Evolutionary conservation across 2,888 invertebrate genomes (phyloP), one percentile per base, ranked within the genome.

Genomic region (Zele albiditarsus): DNA sequence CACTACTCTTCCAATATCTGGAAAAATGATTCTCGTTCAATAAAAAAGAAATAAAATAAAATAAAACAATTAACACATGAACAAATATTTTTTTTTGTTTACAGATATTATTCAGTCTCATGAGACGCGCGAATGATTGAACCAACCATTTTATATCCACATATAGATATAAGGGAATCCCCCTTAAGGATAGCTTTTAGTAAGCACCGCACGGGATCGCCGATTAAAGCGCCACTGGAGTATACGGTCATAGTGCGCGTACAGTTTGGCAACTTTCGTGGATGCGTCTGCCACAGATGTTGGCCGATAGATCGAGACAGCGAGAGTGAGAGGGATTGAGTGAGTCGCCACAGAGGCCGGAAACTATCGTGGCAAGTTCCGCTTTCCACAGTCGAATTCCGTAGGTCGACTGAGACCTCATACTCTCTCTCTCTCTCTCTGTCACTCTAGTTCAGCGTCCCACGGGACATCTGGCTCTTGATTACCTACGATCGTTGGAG

Each of bases 401-500:
- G 25, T 72, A 67, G 46, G 57, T 69, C 27, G 60, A 23, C 23
- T 10, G 49, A 62, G 33, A 33, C 49, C 25, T 62, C 25, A 33
- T 42, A 16, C 63, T 62, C 14, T 8, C 33, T 33, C 33, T 33
- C 33, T 33, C 33, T 33, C 46, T 46, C 46, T 46, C 16, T 46
- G 3, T n/a, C n/a, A 16, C 46, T 46, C 46, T 53, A 8, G 53
- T 53, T 20, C 20, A 1, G 20, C 20, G n/a, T 75, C 75, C 63
- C 71, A 20, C 28, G 63, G 58, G 67, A 68, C 67, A 46, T 67
- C 62, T 62, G 71, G 68, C 62, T 72, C 75, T 75, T 75, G 75
- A 75, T 75, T 75, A 75, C 75, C 75, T 75, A 68, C 71, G 75
- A 75, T 67, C 75, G 75, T 66, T 60, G 67, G 57, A 75, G 68